phyloP scores from a whole-genome alignment of 2,797 vertebrate genomes.

The Sebastes variabilis region DNA sequence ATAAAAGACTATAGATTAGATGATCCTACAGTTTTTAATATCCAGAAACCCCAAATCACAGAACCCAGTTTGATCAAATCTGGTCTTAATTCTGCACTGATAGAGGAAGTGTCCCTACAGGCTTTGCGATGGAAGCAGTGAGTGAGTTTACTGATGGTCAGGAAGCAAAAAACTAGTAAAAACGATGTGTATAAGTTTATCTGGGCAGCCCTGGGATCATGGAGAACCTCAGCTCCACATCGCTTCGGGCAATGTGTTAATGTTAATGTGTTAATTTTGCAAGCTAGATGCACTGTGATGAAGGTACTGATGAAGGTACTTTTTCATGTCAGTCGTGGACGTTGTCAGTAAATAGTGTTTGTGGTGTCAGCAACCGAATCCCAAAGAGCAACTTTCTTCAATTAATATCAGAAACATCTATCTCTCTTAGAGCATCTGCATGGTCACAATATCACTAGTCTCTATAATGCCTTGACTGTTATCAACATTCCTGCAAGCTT shows the following conservation, averaged over 20 bases:
- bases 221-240: background rate
- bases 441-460: background rate
- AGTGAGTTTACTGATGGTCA: background rate
- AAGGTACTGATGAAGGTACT: background rate
- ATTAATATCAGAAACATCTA: background rate
- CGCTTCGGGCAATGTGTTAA: background rate
- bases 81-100: background rate
- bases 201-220: background rate
- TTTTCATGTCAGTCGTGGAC: background rate
- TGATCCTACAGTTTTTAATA: background rate
- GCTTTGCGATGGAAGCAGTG: background rate
- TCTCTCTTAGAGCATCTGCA: background rate
- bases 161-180: background rate
- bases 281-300: background rate
- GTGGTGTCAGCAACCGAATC: background rate
- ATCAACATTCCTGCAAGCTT: conserved; percentile 3
- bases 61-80: background rate
- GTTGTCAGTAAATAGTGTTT: background rate
- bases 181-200: background rate
- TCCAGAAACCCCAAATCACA: background rate
- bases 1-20: background rate
- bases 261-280: background rate
- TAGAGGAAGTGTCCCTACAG: background rate
- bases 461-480: conserved; percentile 12
- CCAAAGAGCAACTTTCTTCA: background rate